A percentile compares a stretch with the other conserved stretches of the same genome.
Conservation (phyloP, 2,113 vertebrate species). For the Salvelinus fontinalis region DNA sequence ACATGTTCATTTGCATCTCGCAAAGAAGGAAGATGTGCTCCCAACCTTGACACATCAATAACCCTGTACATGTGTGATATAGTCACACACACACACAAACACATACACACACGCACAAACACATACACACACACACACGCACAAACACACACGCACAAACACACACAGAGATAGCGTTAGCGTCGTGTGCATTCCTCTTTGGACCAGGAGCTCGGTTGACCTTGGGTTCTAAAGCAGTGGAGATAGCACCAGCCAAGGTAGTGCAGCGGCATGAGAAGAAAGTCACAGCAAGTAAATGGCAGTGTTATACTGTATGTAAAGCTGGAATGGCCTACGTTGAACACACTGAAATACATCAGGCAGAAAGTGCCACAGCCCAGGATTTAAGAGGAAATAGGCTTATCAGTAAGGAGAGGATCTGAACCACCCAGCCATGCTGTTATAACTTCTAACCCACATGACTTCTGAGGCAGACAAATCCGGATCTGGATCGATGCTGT, state of each 20-base stretch:
- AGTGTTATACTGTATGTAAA: constrained; percentile 22
- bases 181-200: constrained; percentile 41
- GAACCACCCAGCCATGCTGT: neutral
- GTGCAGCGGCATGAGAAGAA: constrained; percentile 11
- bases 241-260: constrained; percentile 33
- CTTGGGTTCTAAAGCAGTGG: constrained; percentile 31
- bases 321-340: constrained; percentile 22
- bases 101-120: constrained; percentile 4
- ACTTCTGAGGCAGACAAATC: neutral
- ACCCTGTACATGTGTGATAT: constrained; percentile 11
- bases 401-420: neutral
- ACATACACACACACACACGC: constrained; percentile 12
- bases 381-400: constrained; percentile 27
- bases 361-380: constrained; percentile 27
- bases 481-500: neutral
- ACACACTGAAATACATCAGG: constrained; percentile 34
- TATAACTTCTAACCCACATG: neutral
- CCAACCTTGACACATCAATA: constrained; percentile 43
- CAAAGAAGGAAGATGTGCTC: constrained; percentile 15
- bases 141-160: neutral
- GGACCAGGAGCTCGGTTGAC: constrained; percentile 35
- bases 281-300: constrained; percentile 45
- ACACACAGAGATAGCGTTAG: constrained; percentile 32
- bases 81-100: neutral
- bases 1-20: constrained; percentile 11